These are phyloP conservation scores for Nesoenas mayeri DNA, from an alignment of 2,113 vertebrate species.

Conservation along the genomic window DNA sequence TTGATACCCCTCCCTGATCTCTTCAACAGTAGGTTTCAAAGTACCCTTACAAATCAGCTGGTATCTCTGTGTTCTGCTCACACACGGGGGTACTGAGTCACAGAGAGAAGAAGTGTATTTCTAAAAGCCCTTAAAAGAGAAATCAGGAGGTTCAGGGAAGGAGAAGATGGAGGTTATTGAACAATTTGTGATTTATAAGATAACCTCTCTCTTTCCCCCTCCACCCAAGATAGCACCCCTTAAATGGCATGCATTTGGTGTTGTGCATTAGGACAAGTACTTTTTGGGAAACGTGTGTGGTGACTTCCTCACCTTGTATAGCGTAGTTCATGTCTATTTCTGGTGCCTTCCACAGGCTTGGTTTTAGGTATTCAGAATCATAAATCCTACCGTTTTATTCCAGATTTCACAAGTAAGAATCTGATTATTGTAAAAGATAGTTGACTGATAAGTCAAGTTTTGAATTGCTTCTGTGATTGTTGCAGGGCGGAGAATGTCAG, in stretches of 20 bases:
- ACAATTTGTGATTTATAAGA: neutral
- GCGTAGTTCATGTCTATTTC: conserved; percentile 17
- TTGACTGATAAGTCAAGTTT: conserved; percentile 65
- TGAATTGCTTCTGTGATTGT: conserved; percentile 63
- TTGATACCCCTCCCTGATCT: neutral
- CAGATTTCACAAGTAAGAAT: conserved; percentile 64
- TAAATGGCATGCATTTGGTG: neutral
- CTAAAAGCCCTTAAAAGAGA: neutral
- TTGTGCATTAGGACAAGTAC: neutral
- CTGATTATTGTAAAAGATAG: conserved; percentile 66
- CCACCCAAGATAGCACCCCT: neutral
- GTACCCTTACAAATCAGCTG: neutral
- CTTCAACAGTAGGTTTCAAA: neutral
- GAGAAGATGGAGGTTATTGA: neutral
- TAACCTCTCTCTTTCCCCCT: too few species aligned
- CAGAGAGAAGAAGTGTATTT: neutral
- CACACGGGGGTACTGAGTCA: neutral
- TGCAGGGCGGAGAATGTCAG: conserved; percentile 42
- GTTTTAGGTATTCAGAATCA: conserved; percentile 60
- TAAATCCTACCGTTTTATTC: conserved; percentile 59
- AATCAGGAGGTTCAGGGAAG: neutral
- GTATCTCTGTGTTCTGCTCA: neutral
- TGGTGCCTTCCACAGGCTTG: conserved; percentile 10
- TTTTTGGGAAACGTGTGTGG: neutral
- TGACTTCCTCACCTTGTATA: neutral